Evolutionary conservation across 2,797 vertebrate species (phyloP).

Genomic region (Falco berigora): DNA sequence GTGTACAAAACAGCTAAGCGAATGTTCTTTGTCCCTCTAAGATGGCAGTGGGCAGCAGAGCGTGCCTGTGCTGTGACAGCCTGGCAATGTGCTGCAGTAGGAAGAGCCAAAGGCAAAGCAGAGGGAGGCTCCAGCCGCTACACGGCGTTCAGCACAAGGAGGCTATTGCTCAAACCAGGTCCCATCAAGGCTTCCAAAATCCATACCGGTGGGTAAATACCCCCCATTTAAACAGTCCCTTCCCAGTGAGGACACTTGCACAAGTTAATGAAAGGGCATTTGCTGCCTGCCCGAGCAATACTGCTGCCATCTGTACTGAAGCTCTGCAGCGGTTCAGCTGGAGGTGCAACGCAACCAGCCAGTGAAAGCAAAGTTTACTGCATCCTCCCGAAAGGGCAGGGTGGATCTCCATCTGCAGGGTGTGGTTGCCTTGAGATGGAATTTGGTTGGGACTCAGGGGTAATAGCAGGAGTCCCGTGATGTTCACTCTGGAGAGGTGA

Average conservation of each 20-base stretch:
- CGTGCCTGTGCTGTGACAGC: not conserved
- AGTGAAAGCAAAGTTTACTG: not conserved
- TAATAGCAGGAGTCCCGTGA: not conserved
- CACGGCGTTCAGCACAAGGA: fast-evolving
- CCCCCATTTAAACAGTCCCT: not conserved
- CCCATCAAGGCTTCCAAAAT: not conserved
- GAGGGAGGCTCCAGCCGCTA: not conserved
- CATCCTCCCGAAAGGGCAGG: conserved; percentile 5
- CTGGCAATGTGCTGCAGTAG: not conserved
- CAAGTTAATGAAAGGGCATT: not conserved
- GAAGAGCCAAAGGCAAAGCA: not conserved
- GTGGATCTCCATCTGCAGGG: conserved; percentile 32
- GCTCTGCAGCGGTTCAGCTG: not conserved
- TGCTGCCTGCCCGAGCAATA: not conserved
- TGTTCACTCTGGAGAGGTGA: not conserved
- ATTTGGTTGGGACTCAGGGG: conserved; percentile 18
- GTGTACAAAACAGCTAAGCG: not conserved
- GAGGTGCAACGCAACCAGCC: not conserved
- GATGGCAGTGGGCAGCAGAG: not conserved
- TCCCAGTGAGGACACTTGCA: not conserved
- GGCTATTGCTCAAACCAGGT: not conserved
- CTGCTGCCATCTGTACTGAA: not conserved
- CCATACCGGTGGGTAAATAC: not conserved
- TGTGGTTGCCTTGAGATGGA: conserved; percentile 1
- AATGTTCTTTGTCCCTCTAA: not conserved